These are phyloP conservation scores for Nansenia antarctica DNA, from an alignment of 2,113 vertebrate species.

Conservation along the genomic window DNA sequence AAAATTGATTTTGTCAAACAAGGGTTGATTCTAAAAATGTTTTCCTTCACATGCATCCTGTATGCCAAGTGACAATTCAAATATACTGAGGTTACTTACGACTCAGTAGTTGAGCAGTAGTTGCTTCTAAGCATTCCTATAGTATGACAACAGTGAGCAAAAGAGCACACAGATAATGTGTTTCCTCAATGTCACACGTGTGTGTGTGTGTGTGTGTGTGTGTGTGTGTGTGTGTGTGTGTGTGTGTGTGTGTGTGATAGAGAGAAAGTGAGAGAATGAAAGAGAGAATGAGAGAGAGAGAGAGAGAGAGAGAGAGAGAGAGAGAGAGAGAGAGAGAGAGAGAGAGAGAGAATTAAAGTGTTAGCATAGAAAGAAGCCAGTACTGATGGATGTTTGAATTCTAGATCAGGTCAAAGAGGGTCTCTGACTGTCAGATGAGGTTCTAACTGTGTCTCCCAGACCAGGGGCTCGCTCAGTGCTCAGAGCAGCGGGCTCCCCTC, in stretches of 20 bases:
- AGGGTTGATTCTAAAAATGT: slow-evolving; percentile 13
- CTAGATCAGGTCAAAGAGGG: neutral
- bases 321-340: too few species aligned
- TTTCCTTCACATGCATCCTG: slow-evolving; percentile 16
- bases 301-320: neutral
- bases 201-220: neutral
- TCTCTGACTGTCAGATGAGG: neutral
- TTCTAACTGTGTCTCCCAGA: neutral
- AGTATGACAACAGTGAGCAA: neutral
- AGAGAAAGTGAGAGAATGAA: neutral
- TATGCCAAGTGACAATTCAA: neutral
- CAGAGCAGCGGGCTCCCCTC: neutral
- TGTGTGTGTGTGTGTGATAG: neutral
- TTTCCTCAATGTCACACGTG: too few species aligned
- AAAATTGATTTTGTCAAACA: slow-evolving; percentile 33
- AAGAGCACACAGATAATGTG: too few species aligned
- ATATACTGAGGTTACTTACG: too few species aligned
- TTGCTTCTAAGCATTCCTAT: neutral
- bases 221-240: neutral
- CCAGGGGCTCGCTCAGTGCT: neutral
- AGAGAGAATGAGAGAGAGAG: neutral
- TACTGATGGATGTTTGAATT: too few species aligned
- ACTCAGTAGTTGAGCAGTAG: neutral
- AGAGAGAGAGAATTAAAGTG: too few species aligned
- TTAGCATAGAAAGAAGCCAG: too few species aligned